phyloP scores from a whole-genome alignment of 2,888 invertebrate genomes.

The Brenthis ino region DNA sequence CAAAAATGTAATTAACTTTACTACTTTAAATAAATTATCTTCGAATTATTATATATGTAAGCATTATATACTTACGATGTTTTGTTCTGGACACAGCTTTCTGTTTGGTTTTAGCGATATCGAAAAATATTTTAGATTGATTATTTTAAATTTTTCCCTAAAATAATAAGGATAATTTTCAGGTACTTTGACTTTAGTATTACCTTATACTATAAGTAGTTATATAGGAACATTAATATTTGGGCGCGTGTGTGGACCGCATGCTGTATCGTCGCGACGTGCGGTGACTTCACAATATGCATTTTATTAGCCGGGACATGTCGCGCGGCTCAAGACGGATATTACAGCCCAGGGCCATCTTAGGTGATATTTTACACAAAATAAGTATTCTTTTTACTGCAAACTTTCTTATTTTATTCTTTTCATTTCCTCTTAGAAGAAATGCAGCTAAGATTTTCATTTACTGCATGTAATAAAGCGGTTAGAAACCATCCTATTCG shows the following conservation, averaged over 20 bases:
- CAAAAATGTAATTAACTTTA: too few species aligned
- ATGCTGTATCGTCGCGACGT: slow-evolving; percentile 21
- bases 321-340: slow-evolving; percentile 14
- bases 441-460: neutral
- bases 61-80: too few species aligned
- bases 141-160: too few species aligned
- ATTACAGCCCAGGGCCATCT: slow-evolving; percentile 2
- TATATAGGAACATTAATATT: slow-evolving; percentile 21
- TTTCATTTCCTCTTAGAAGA: neutral
- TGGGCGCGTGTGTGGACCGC: slow-evolving; percentile 23
- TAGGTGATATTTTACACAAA: slow-evolving; percentile 4
- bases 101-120: too few species aligned
- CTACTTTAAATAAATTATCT: too few species aligned
- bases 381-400: neutral
- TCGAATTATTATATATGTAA: too few species aligned
- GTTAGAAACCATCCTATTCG: neutral
- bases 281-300: slow-evolving; percentile 21
- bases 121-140: too few species aligned
- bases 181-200: too few species aligned
- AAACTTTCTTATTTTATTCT: neutral
- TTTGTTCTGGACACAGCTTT: too few species aligned
- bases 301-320: slow-evolving; percentile 22
- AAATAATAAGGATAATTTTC: too few species aligned
- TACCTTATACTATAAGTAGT: slow-evolving; percentile 2
- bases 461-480: neutral